These are phyloP conservation scores for Orchestia grillus DNA, from an alignment of 1,140 invertebrate species.

Conservation along the genomic window DNA sequence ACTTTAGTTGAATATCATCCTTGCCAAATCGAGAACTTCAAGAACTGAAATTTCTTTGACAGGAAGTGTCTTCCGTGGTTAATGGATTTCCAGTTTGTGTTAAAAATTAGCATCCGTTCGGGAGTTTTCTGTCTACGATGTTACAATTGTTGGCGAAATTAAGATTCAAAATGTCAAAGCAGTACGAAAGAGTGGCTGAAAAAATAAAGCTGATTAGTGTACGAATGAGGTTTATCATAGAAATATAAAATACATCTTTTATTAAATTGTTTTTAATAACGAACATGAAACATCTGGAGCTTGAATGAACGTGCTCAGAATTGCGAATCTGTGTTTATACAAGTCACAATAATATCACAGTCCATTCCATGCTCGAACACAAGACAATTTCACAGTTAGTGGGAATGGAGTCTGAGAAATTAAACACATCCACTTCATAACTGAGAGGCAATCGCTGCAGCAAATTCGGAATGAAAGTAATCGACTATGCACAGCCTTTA, in stretches of 20 bases:
- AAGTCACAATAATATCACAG: neutral
- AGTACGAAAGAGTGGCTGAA: too few relatives aligned
- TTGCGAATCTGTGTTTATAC: too few relatives aligned
- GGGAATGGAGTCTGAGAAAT: neutral
- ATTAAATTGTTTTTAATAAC: neutral
- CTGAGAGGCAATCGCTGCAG: neutral
- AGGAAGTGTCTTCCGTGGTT: neutral
- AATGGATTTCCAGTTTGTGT: too few relatives aligned
- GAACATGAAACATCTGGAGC: neutral
- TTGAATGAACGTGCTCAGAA: neutral
- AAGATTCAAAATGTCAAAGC: too few relatives aligned
- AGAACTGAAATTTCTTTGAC: neutral
- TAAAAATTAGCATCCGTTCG: too few relatives aligned
- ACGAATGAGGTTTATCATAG: too few relatives aligned
- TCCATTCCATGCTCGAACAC: neutral
- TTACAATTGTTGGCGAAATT: too few relatives aligned
- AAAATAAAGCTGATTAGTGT: too few relatives aligned
- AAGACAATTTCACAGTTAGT: neutral
- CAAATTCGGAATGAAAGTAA: neutral
- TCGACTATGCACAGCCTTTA: neutral
- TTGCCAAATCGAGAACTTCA: neutral
- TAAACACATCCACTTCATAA: neutral
- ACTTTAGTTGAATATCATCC: neutral
- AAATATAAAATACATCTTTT: neutral
- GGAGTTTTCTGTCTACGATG: too few relatives aligned